phyloP scores from a whole-genome alignment of 2,113 vertebrate genomes.

The Notarius lentiginosus region DNA sequence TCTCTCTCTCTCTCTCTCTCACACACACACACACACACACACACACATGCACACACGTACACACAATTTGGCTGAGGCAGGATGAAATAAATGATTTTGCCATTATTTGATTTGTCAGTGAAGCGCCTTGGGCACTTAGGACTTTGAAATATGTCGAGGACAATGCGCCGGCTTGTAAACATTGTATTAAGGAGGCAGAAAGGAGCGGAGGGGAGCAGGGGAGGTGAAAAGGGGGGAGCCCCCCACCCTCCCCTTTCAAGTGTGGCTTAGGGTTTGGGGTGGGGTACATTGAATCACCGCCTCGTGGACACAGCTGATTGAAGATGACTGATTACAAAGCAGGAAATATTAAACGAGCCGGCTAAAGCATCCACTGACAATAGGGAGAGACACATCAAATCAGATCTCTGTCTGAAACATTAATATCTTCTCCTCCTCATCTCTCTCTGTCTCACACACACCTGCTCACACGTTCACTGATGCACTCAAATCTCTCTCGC shows the following conservation, averaged over 20 bases:
- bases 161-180: conserved; percentile 64
- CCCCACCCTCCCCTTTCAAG: conserved; percentile 17
- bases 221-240: conserved; percentile 13
- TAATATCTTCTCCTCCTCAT: conserved; percentile 71
- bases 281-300: conserved; percentile 52
- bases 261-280: conserved; percentile 25
- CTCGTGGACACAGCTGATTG: conserved; percentile 65
- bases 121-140: conserved; percentile 80
- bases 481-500: not conserved
- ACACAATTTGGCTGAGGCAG: conserved; percentile 74
- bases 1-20: conserved; percentile 5
- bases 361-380: conserved; percentile 84
- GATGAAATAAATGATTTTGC: conserved; percentile 85
- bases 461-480: conserved; percentile 49
- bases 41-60: not conserved
- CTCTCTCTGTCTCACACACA: not conserved
- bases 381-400: conserved; percentile 87
- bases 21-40: not conserved
- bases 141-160: conserved; percentile 84
- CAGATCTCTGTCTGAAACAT: conserved; percentile 85
- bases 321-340: conserved; percentile 86
- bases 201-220: conserved; percentile 38
- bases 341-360: conserved; percentile 84
- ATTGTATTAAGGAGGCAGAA: conserved; percentile 61
- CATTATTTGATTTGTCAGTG: conserved; percentile 89